Evolutionary conservation across 2,797 vertebrate genomes (phyloP), one percentile per base, ranked within the genome.

Genomic region (Sebastes hopkinsi): DNA sequence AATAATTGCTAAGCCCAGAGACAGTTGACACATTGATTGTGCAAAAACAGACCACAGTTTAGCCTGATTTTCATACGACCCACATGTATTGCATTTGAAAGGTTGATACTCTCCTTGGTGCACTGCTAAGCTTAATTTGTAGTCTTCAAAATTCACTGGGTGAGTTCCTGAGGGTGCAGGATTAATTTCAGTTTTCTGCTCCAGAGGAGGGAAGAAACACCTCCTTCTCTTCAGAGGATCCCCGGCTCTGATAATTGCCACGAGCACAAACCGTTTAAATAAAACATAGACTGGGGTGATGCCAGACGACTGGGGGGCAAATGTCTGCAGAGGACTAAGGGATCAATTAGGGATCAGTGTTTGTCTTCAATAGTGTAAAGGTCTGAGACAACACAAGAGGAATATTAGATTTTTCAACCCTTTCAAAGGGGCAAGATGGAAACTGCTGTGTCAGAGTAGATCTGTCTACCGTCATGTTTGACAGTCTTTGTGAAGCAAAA

Each of bases 171-270:
- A 30, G 66, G 66, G 69, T 71, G 59, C 32, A 78, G 82, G 71
- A 87, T 87, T 91, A 76, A 85, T 84, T 87, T 82, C 52, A 77
- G 46, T 73, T 79, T 85, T 82, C 67, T 87, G 66, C 74, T 87
- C 62, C 56, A 72, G 36, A 73, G 42, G 59, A 80, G 30, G 72
- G 64, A 77, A 65, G 29, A 68, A 69, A 74, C 29, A 42, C 46
- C 72, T 72, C 30, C 70, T 54, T 25, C 32, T 72, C 82, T 75
- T 84, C 67, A 46, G 69, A 87, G 64, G 77, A 73, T 81, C 80
- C 50, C 23, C n/a, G 9, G 52, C 77, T 84, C 67, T 81, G 81
- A 80, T 82, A 82, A 86, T 79, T 73, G 80, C 83, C 69, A 72
- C 4, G 2, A 83, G 82, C 78, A 68, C 74, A 77, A 61, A 79